Evolutionary conservation across 2,888 invertebrate species (phyloP), one percentile per base, ranked within the genome.

Genomic region (Cerceris rybyensis): DNA sequence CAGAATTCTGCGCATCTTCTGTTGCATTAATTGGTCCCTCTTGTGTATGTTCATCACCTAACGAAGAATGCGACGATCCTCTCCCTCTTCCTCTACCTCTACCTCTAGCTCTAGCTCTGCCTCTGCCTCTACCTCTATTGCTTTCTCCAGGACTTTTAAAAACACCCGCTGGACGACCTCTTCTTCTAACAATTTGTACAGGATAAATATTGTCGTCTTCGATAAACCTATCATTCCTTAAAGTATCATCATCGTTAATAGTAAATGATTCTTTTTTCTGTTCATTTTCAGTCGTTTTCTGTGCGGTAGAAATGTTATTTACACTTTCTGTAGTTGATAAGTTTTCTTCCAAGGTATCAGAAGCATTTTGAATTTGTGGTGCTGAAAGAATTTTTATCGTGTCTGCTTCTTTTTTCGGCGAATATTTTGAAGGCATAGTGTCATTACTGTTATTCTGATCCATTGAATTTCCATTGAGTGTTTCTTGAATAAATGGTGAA

Each of bases 21-120:
- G 49, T 61, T 59, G 39, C 57, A 46, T n/a, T 63, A 16, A 63
- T 69, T 78, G 78, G 70, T 72, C 74, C 54, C 57, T 75, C 73
- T 42, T 85, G 83, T 14, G 73, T 58, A 61, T 87, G 85, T 5
- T 88, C 87, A 1, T 17, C 59, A 63, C 88, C 88, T 50, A 78
- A 50, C 2, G 52, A 55, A 66, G 55, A 49, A 42, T 69, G 6
- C 5, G 50, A 58, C 41, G 52, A 43, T 0, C 78, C 81, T 57
- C 75, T 55, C 4, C 57, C 17, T 65, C 75, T 70, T 0, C 85
- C 78, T 42, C 85, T 81, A 7, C 85, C 78, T 49, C 73, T 72
- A 7, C 76, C 72, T 63, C 79, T 73, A 61, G 71, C 50, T 64
- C 77, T 70, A 50, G n/a, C n/a, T n/a, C 78, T 76, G 6, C 78